Evolutionary conservation across 2,113 vertebrate species (phyloP), one percentile per base, ranked within the genome.

Genomic region (Dicrurus megarhynchus): DNA sequence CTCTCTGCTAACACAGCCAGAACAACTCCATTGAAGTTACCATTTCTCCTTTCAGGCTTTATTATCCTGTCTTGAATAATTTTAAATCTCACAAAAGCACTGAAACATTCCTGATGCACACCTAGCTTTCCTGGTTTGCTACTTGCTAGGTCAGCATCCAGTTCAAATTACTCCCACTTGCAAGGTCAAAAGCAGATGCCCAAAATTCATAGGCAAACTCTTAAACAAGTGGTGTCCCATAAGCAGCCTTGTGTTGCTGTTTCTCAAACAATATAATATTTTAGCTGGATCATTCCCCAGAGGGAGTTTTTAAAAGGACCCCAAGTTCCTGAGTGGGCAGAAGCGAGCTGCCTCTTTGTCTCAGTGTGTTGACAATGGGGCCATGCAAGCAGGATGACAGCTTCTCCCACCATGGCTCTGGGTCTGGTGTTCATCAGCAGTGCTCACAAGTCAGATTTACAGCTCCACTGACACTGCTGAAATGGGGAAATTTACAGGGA

Each of bases 311-410:
- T 32, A 7, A 33, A 75, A 63, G 64, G 87, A 70, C 6, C 17
- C 19, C 0, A 1, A 60, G 14, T 24, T 41, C 3, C 3, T 39
- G 39, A 78, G 39, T 11, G 21, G 30, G 41, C 37, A 63, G 68
- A 53, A 70, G 6, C 13, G 69, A 92, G 35, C 22, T 17, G 47
- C 11, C n/a, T 14, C 23, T 67, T 65, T 3, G 0, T n/a, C 24
- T 18, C 44, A 20, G 20, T 6, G 22, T 53, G 37, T 4, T 59
- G 39, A 16, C 8, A 1, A 13, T 23, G 3, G 6, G 55, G 67
- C 3, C 2, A 0, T 3, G 27, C 0, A 9, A 70, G 47, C 27
- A 84, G 59, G 22, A 15, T 30, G 35, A 12, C 59, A 77, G 1
- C 10, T 75, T 32, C 46, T 88, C 23, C 64, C 44, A 21, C 27